These are phyloP conservation scores for Pantherophis alleghaniensis DNA, from an alignment of 2,797 vertebrate species.

Conservation along the genomic window DNA sequence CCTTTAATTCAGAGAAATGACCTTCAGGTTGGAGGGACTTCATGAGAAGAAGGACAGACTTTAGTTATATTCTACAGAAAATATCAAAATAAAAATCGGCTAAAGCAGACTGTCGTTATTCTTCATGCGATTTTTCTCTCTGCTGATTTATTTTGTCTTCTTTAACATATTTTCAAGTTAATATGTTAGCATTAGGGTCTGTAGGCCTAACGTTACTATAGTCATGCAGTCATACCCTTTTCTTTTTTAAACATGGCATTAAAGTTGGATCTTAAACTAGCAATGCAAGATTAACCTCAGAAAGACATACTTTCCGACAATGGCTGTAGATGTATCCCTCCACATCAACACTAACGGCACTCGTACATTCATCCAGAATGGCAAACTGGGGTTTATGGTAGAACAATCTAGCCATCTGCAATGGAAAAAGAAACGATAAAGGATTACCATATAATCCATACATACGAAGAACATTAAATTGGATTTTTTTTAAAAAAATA, in stretches of 20 bases:
- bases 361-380: conserved; percentile 97
- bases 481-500: background rate
- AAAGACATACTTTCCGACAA: conserved; percentile 83
- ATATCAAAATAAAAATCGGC: background rate
- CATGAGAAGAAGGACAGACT: background rate
- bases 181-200: background rate
- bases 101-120: background rate
- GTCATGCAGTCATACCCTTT: background rate
- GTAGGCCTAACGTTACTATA: background rate
- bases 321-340: conserved; percentile 97
- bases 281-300: background rate
- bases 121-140: background rate
- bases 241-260: background rate
- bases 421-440: conserved; percentile 40
- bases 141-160: background rate
- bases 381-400: conserved; percentile 99
- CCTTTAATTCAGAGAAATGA: background rate
- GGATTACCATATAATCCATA: background rate
- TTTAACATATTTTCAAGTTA: background rate
- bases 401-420: conserved; percentile 95
- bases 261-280: background rate
- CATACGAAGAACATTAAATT: background rate
- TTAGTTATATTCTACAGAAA: background rate
- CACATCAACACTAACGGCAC: conserved; percentile 96
- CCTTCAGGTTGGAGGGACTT: background rate